A percentile compares a stretch with the other conserved stretches of the same genome.
These are phyloP conservation scores for Poeciliopsis occidentalis DNA, from an alignment of 2,113 vertebrate genomes.

Conservation along the genomic window DNA sequence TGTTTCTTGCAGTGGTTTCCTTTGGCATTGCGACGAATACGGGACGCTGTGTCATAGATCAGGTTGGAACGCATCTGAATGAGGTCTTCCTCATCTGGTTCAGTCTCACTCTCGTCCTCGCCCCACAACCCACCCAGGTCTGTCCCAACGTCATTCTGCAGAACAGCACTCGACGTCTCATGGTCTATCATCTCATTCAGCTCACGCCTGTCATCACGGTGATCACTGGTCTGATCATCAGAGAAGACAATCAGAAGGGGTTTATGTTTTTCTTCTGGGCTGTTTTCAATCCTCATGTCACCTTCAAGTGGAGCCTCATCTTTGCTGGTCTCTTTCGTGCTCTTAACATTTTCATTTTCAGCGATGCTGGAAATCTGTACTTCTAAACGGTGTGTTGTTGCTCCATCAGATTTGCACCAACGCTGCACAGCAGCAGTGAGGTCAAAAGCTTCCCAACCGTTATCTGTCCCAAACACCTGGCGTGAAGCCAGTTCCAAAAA, in stretches of 20 bases:
- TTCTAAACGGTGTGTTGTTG: constrained; percentile 87
- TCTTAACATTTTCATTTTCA: constrained; percentile 37
- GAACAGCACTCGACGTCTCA: constrained; percentile 79
- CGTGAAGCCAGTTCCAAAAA: constrained; percentile 84
- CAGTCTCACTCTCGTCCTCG: constrained; percentile 63
- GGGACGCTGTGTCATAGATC: constrained; percentile 91
- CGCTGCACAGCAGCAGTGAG: constrained; percentile 86
- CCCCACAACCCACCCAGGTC: constrained; percentile 66
- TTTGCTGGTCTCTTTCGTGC: constrained; percentile 63
- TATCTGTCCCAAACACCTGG: constrained; percentile 87
- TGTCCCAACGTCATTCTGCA: constrained; percentile 74
- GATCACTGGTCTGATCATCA: constrained; percentile 90
- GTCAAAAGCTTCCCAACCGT: constrained; percentile 94
- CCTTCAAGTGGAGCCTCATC: constrained; percentile 65
- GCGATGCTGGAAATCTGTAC: constrained; percentile 88
- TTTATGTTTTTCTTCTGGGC: constrained; percentile 86
- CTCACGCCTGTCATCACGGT: constrained; percentile 87
- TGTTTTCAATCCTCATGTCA: constrained; percentile 90
- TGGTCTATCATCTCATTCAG: constrained; percentile 93
- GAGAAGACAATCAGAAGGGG: constrained; percentile 96
- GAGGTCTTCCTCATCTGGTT: constrained; percentile 88
- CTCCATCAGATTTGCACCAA: constrained; percentile 84
- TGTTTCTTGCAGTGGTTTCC: constrained; percentile 95
- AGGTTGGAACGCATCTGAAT: constrained; percentile 96
- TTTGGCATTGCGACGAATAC: constrained; percentile 93